Evolutionary conservation across 2,888 invertebrate genomes (phyloP), one percentile per base, ranked within the genome.

Genomic region (Capitulum mitella): DNA sequence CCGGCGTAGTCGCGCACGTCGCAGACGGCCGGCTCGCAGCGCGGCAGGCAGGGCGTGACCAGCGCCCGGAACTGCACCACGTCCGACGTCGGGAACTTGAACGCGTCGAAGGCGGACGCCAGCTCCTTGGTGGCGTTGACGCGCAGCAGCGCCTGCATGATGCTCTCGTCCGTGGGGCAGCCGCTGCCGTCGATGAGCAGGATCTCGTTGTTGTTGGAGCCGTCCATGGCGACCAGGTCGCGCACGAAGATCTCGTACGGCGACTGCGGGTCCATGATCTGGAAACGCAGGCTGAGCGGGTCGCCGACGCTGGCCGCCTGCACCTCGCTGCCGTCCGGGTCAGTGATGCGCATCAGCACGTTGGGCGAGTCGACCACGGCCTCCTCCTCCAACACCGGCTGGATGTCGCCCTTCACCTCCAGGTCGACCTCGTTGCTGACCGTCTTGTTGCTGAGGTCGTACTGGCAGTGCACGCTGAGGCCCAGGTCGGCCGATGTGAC

Each of bases 51-150:
- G 0, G 96, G 96, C 5, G 95, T 95, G 61, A 97, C 95, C 84
- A 96, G 86, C 26, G 96, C 96, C 81, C 95, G 91, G 91, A 97
- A 97, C 85, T 96, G 96, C 1, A 97, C 96, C 76, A 95, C 92
- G 85, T 96, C 95, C n/a, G 95, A 95, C 78, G 95, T 95, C 74
- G 96, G 96, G 89, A 97, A 97, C 87, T 97, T 96, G 90, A 97
- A 97, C 58, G 96, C 96, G 86, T 96, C 96, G 87, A 97, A 96
- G 87, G 94, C 92, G 78, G 95, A 95, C 80, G 95, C 88, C 81
- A 96, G 88, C 83, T 93, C 90, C 92, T 93, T 89, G 78, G 84
- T 83, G 80, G 90, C 88, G 70, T 90, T 89, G 64, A 93, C 92
- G 87, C 94, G 94, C 87, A 92, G 92, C 81, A 96, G 89, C 34